Base-by-base conservation (phyloP, 37 sponge, comb jelly and placozoan species). In the Haliclona indistincta region DNA sequence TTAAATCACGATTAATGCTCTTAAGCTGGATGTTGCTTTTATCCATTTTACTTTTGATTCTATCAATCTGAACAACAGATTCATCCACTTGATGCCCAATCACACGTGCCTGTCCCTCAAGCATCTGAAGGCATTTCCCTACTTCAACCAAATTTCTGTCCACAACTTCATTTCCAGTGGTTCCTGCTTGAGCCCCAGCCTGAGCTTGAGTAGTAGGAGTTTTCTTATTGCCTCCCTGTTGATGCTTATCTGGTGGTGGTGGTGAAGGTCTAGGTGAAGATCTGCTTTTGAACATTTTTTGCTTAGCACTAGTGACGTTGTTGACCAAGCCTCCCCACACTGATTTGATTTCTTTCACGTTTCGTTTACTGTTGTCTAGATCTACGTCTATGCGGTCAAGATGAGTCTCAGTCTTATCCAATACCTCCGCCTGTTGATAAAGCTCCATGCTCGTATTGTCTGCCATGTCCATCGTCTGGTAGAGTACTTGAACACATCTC, bases 81-180 rank as follows among this genome's bases (percentile, higher is more conserved):
- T 88, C 82, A 45, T 88, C 88, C 58, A 88, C 33, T 52, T 88
- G 88, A 25, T 72, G 44, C 2, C 74, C 67, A 6, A 88, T 88
- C 40, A 81, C 56, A 28, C 71, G 72, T 22, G 83, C 82, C 0
- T 81, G 39, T 0, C 88, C 82, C 44, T 56, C 63, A 23, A 88
- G 63, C 42, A 66, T 36, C 40, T 70, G 7, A 5, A 88, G 62
- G 0, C 56, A 66, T 45, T 64, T 70, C 0, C 28, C 71, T 60
- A 88, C 74, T 23, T 82, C 77, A 32, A 81, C 88, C 17, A 81
- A 38, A 52, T 81, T 88, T 4, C 39, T 35, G 47, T 88, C 88
- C 32, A 88, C 82, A 25, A 64, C 62, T 19, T 1, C 41, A 64
- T 67, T 82, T n/a, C 88, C 88, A 36, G 78, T 81, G 61, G 83